Evolutionary conservation across 1,140 invertebrate species (phyloP).

Genomic region (Octopus sinensis): DNA sequence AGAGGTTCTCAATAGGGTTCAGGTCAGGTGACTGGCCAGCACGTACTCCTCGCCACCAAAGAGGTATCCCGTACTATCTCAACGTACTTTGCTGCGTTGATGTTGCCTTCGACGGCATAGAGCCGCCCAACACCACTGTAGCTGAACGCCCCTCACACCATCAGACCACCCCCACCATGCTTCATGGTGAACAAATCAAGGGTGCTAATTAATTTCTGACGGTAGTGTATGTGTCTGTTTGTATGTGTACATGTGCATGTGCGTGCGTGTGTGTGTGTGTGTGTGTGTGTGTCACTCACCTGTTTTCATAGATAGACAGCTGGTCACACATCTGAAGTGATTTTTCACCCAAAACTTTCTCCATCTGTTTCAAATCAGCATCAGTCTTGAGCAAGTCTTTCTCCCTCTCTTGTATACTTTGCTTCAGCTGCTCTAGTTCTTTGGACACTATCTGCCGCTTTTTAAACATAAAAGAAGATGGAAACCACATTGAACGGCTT

Average conservation of each 20-base stretch:
- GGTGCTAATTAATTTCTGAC: too few relatives aligned
- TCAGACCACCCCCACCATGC: too few relatives aligned
- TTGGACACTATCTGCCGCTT: slow-evolving; percentile 24
- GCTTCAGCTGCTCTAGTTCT: slow-evolving; percentile 48
- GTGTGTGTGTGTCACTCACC: slow-evolving; percentile 27
- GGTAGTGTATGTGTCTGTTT: neutral
- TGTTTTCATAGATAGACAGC: slow-evolving; percentile 48
- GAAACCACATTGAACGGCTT: neutral
- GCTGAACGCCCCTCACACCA: too few relatives aligned
- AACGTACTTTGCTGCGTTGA: too few relatives aligned
- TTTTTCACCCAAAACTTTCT: slow-evolving; percentile 51
- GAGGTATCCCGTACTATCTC: too few relatives aligned
- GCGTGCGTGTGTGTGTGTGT: neutral
- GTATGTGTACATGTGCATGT: neutral
- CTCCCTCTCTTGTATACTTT: slow-evolving; percentile 35
- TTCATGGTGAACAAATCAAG: too few relatives aligned
- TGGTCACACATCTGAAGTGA: slow-evolving; percentile 51
- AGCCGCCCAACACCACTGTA: too few relatives aligned
- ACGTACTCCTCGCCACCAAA: too few relatives aligned
- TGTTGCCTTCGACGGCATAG: too few relatives aligned
- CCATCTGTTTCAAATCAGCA: slow-evolving; percentile 35
- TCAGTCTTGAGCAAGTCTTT: slow-evolving; percentile 38
- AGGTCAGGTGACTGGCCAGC: too few relatives aligned
- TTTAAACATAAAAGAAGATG: neutral
- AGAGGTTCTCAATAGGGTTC: too few relatives aligned